These are phyloP conservation scores for Caenorhabditis becei DNA, from an alignment of 2,888 invertebrate species.

Conservation along the genomic window DNA sequence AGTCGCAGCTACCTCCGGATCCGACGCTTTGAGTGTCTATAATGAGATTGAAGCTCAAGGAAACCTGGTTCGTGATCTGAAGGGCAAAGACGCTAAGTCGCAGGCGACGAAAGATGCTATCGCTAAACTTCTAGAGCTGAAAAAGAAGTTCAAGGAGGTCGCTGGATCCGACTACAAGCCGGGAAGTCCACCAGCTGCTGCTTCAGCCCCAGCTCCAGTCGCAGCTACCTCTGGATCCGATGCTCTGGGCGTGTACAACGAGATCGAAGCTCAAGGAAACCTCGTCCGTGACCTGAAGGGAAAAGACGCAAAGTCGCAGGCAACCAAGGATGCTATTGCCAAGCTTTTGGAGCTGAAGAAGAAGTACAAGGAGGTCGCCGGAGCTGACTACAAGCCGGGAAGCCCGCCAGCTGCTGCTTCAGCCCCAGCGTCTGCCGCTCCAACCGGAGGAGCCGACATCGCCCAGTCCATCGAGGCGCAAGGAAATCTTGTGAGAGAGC, in stretches of 20 bases:
- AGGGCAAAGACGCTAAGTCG: conserved; percentile 83
- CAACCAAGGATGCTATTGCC: conserved; percentile 85
- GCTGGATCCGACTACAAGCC: conserved; percentile 84
- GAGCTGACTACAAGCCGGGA: conserved; percentile 81
- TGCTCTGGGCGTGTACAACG: too few species aligned
- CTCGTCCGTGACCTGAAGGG: conserved; percentile 86
- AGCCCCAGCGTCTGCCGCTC: conserved; percentile 68
- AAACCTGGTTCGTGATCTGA: conserved; percentile 87
- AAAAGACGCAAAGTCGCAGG: conserved; percentile 83
- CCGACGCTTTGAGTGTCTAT: conserved; percentile 38
- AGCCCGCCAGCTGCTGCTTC: conserved; percentile 42
- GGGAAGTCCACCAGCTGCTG: conserved; percentile 62
- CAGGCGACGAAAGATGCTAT: conserved; percentile 85
- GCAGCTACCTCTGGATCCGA: conserved; percentile 36
- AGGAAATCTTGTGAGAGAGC: conserved; percentile 87
- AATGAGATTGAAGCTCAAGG: conserved; percentile 83
- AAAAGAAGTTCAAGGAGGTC: conserved; percentile 87
- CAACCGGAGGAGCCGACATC: too few species aligned
- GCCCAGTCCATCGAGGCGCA: conserved; percentile 83
- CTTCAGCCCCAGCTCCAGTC: conserved; percentile 35
- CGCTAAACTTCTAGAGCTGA: conserved; percentile 86
- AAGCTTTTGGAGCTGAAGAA: conserved; percentile 87
- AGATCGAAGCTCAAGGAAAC: conserved; percentile 85
- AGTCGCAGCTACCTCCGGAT: neutral
- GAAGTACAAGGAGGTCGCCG: conserved; percentile 83